Evolutionary conservation across 1,140 invertebrate genomes (phyloP), one percentile per base, ranked within the genome.

Genomic region (Achatina immaculata): DNA sequence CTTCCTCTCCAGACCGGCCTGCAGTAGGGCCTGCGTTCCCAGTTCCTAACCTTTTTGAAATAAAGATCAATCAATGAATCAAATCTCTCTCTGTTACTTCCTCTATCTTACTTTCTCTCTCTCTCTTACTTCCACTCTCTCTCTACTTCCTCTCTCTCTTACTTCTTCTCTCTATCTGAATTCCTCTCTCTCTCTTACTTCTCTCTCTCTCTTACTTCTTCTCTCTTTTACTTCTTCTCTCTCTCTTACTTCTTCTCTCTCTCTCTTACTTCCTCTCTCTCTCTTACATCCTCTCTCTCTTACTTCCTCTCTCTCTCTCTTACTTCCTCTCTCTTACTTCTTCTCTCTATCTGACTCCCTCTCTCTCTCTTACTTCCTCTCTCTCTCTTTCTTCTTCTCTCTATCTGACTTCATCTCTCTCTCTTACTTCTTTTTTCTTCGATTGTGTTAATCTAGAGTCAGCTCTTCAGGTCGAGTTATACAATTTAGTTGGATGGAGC

Each of bases 191-290:
- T 21, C 34, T 71, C 38, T 40, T n/a, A 11, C 11, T 66, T 71
- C 40, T 42, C 40, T 71, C 68, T 71, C 68, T 71, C 68, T 71
- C 40, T 42, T n/a, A 36, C 68, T 42, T 38, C 36, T 34, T 71
- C 34, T 24, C 40, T 71, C 38, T 71, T n/a, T 42, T 11, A 11
- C 28, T 71, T 36, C 68, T 11, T 9, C 7, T 34, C 24, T 11
- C 62, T 66, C 24, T 66, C 9, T 9, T 11, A 28, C 62, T 66
- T 28, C 7, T 28, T n/a, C 24, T 28, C 9, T 28, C 24, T 66
- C 34, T 28, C n/a, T 66, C 34, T 66, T 9, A 11, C 34, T 66
- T 28, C n/a, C 24, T 66, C 34, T 66, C 24, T 28, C 62, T 28
- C 62, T 66, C 34, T 66, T 24, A 14, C 62, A 7, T 24, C n/a